These are phyloP conservation scores for Euproctis similis DNA, from an alignment of 2,888 invertebrate species.

Conservation along the genomic window DNA sequence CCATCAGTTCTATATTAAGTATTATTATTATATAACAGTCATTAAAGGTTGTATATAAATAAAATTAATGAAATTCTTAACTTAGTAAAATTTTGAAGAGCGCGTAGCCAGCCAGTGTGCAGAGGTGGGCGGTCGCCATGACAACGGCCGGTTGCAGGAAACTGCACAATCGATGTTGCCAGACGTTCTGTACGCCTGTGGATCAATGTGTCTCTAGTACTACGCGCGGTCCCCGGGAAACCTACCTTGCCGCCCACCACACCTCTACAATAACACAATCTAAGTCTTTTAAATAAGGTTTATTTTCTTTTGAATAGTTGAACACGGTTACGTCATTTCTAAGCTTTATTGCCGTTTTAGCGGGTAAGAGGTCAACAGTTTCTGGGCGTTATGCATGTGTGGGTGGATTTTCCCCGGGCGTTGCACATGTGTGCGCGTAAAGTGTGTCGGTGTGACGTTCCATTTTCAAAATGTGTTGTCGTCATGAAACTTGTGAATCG, in stretches of 20 bases:
- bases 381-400: conserved; percentile 33
- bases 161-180: conserved; percentile 75
- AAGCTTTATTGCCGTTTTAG: conserved; percentile 15
- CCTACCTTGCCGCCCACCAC: conserved; percentile 41
- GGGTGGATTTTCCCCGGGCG: conserved; percentile 52
- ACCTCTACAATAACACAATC: conserved; percentile 20
- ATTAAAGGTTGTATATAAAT: conserved; percentile 24
- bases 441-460: conserved; percentile 51
- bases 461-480: conserved; percentile 51
- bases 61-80: conserved; percentile 39
- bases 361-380: conserved; percentile 35
- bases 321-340: conserved; percentile 22
- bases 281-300: conserved; percentile 35
- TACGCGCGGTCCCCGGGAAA: conserved; percentile 69
- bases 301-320: conserved; percentile 32
- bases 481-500: conserved; percentile 65
- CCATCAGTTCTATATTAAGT: too few species aligned
- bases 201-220: conserved; percentile 77
- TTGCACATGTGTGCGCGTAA: conserved; percentile 37
- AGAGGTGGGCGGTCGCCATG: conserved; percentile 60
- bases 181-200: conserved; percentile 61
- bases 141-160: conserved; percentile 68
- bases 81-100: conserved; percentile 48
- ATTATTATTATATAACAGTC: conserved; percentile 12
- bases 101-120: conserved; percentile 45